A percentile compares a stretch with the other conserved stretches of the same genome.
phyloP scores from a whole-genome alignment of 2,113 vertebrate genomes.

The Austrofundulus limnaeus region DNA sequence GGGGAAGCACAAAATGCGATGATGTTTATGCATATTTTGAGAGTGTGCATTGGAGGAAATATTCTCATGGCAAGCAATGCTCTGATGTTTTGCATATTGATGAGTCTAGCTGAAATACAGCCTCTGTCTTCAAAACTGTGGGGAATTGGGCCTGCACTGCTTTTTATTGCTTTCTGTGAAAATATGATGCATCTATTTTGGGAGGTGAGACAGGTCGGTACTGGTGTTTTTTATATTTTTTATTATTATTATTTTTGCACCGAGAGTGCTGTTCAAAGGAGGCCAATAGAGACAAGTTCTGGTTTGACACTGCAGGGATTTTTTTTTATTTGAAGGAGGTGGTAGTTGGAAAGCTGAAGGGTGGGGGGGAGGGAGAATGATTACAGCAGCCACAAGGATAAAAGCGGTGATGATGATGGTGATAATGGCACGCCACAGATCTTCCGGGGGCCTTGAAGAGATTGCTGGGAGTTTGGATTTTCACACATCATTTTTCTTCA shows the following conservation, averaged over 20 bases:
- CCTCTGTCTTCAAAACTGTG: constrained; percentile 56
- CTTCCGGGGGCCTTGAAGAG: constrained; percentile 22
- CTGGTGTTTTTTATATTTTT: constrained; percentile 14
- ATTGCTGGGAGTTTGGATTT: constrained; percentile 46
- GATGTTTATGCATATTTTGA: constrained; percentile 61
- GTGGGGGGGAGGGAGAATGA: constrained; percentile 22
- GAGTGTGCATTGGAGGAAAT: constrained; percentile 67
- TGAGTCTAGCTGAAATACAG: constrained; percentile 69
- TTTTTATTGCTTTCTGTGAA: constrained; percentile 67
- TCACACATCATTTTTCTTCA: constrained; percentile 26
- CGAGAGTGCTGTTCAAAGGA: constrained; percentile 61
- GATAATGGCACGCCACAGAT: constrained; percentile 45
- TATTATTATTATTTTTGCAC: too few relatives aligned
- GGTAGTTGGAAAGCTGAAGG: constrained; percentile 29
- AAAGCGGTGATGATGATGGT: constrained; percentile 48
- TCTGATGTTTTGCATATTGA: constrained; percentile 78
- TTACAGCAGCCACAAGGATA: constrained; percentile 40
- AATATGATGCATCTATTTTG: constrained; percentile 66
- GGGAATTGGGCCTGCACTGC: constrained; percentile 63
- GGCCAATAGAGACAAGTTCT: constrained; percentile 41
- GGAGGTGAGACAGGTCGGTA: constrained; percentile 42
- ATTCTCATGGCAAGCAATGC: constrained; percentile 65
- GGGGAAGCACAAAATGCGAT: constrained; percentile 25
- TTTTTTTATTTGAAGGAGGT: constrained; percentile 42
- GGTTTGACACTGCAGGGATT: constrained; percentile 31